Evolutionary conservation across 2,888 invertebrate species (phyloP).

Genomic region (Cephalotes varians): DNA sequence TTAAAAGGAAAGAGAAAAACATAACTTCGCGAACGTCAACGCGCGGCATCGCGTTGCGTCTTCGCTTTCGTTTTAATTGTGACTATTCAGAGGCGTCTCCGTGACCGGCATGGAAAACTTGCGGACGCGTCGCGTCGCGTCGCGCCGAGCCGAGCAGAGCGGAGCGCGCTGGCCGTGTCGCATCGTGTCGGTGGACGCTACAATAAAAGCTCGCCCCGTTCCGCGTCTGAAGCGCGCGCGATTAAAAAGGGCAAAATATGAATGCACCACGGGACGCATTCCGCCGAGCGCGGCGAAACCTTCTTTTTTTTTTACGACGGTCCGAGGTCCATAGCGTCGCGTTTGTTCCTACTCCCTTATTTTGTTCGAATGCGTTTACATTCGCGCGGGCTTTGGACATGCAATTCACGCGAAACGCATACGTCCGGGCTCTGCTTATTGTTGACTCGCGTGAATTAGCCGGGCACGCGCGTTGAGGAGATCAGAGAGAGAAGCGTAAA

Average conservation of each 20-base stretch:
- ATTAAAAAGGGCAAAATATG: conserved; percentile 54
- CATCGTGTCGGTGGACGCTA: conserved; percentile 4
- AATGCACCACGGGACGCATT: conserved; percentile 41
- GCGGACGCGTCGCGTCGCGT: neutral
- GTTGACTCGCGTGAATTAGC: conserved; percentile 26
- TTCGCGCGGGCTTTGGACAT: conserved; percentile 30
- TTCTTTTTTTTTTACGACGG: neutral
- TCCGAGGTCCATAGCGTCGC: conserved; percentile 24
- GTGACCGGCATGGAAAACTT: conserved; percentile 72
- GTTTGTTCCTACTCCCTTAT: conserved; percentile 33
- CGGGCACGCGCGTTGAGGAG: conserved; percentile 17
- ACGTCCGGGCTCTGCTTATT: conserved; percentile 13
- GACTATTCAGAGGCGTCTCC: conserved; percentile 74
- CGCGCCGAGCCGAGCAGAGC: conserved; percentile 27
- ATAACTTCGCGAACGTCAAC: conserved; percentile 6
- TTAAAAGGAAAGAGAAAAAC: conserved; percentile 9
- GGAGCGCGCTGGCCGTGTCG: conserved; percentile 16
- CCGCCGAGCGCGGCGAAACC: neutral
- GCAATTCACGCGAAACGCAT: conserved; percentile 36
- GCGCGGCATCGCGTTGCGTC: conserved; percentile 22
- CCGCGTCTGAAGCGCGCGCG: conserved; percentile 40
- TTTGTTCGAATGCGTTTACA: conserved; percentile 42
- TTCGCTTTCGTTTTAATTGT: conserved; percentile 76
- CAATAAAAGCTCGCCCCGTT: conserved; percentile 46
- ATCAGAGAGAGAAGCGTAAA: conserved; percentile 10